phyloP scores from a whole-genome alignment of 2,888 invertebrate species.

The Polymixis lichenea region DNA sequence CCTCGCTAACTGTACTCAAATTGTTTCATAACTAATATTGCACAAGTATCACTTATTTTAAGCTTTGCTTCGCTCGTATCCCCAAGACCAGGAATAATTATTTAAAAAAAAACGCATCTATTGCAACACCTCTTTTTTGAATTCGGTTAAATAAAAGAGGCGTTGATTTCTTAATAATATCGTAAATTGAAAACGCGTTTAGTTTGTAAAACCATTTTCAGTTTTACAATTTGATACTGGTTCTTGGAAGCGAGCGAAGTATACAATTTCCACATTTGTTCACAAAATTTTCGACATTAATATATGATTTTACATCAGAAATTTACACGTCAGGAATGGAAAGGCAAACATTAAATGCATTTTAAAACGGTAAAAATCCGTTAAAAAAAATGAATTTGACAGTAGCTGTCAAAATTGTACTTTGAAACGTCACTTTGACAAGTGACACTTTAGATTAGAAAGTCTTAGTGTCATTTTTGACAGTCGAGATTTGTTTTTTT shows the following conservation, averaged over 20 bases:
- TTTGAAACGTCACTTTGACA: constrained; percentile 38
- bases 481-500: not conserved
- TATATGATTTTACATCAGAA: constrained; percentile 34
- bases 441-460: constrained; percentile 6
- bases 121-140: not conserved
- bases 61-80: constrained; percentile 41
- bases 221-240: not conserved
- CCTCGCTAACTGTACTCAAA: constrained; percentile 52
- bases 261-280: not conserved
- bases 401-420: constrained; percentile 48
- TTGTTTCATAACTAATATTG: constrained; percentile 71
- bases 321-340: constrained; percentile 44
- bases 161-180: not conserved
- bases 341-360: constrained; percentile 44
- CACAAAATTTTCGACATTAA: not conserved
- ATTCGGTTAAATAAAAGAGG: not conserved
- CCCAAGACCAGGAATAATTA: not conserved
- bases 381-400: constrained; percentile 31
- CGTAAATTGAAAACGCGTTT: not conserved
- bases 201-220: not conserved
- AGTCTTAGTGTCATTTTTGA: constrained; percentile 20
- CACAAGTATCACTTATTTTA: constrained; percentile 70
- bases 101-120: no score
- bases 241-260: constrained; percentile 25
- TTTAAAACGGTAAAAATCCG: constrained; percentile 11